Percentiles rank a stretch among this genome's conserved stretches.
phyloP scores from a whole-genome alignment of 1,140 invertebrate genomes.

The Dinoponera quadriceps region DNA sequence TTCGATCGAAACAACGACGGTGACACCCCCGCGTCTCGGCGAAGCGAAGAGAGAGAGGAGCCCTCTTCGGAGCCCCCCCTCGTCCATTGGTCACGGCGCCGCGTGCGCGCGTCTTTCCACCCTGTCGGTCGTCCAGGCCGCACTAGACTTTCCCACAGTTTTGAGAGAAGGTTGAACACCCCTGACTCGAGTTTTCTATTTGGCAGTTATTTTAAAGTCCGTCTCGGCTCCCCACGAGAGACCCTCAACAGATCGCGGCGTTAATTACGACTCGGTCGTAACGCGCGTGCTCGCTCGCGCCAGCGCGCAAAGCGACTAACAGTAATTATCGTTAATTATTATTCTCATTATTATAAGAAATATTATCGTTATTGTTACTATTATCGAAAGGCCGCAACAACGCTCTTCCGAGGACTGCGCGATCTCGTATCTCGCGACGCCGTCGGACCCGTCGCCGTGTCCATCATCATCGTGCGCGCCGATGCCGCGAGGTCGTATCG shows the following conservation, averaged over 20 bases:
- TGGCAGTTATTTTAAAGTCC: constrained; percentile 82
- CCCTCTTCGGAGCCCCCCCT: background rate
- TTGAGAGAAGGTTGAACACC: constrained; percentile 66
- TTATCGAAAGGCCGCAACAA: constrained; percentile 72
- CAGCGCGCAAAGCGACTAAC: constrained; percentile 63
- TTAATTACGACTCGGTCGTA: constrained; percentile 49
- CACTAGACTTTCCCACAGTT: constrained; percentile 40
- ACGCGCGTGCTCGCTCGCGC: constrained; percentile 48
- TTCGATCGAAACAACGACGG: background rate
- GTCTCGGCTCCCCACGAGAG: constrained; percentile 69
- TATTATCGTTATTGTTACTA: constrained; percentile 64
- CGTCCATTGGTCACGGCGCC: constrained; percentile 40
- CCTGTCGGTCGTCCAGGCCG: constrained; percentile 34
- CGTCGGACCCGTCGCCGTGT: constrained; percentile 34
- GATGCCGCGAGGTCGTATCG: constrained; percentile 36
- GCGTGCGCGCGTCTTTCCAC: constrained; percentile 17
- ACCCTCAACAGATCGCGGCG: constrained; percentile 46
- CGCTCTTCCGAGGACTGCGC: constrained; percentile 62
- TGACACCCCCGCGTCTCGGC: no score
- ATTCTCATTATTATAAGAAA: constrained; percentile 61
- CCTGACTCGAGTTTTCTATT: constrained; percentile 75
- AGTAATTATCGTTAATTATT: constrained; percentile 61
- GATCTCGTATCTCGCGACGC: constrained; percentile 43
- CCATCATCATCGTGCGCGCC: background rate
- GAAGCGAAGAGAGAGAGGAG: background rate